A percentile compares a stretch with the other conserved stretches of the same genome.
These are phyloP conservation scores for Microplitis mediator DNA, from an alignment of 1,140 invertebrate species.

Conservation along the genomic window DNA sequence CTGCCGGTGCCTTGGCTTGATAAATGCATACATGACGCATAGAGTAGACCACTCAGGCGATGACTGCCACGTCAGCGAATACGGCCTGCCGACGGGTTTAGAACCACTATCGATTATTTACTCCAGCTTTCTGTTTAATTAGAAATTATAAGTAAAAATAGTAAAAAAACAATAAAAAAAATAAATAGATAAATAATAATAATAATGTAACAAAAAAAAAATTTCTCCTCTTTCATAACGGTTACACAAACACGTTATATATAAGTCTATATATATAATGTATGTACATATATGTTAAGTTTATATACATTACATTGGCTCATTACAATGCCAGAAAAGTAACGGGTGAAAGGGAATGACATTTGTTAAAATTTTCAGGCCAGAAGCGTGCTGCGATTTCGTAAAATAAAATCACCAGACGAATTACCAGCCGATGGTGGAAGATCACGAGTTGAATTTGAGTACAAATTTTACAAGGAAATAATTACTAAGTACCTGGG, in stretches of 20 bases:
- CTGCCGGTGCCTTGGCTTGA: neutral
- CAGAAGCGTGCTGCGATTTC: conserved; percentile 56
- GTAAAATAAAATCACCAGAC: conserved; percentile 43
- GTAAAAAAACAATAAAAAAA: neutral
- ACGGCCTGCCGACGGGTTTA: conserved; percentile 3
- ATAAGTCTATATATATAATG: too few species aligned
- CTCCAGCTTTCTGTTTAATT: neutral
- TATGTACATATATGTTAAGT: neutral
- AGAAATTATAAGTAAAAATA: neutral
- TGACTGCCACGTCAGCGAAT: conserved; percentile 11
- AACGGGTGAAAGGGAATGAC: conserved; percentile 25
- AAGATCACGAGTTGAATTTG: conserved; percentile 45
- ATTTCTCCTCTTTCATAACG: neutral
- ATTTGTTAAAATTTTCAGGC: conserved; percentile 46
- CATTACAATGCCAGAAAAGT: conserved; percentile 14
- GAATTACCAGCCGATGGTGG: conserved; percentile 40
- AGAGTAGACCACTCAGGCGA: conserved; percentile 5
- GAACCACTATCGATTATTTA: conserved; percentile 8
- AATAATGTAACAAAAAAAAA: neutral
- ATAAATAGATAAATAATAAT: neutral
- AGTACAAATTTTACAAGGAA: conserved; percentile 55
- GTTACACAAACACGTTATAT: neutral
- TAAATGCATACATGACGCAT: conserved; percentile 16
- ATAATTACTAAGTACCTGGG: conserved; percentile 57
- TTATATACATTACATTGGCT: neutral